Evolutionary conservation across 2,888 invertebrate genomes (phyloP).

Genomic region (Trichogramma evanescens): DNA sequence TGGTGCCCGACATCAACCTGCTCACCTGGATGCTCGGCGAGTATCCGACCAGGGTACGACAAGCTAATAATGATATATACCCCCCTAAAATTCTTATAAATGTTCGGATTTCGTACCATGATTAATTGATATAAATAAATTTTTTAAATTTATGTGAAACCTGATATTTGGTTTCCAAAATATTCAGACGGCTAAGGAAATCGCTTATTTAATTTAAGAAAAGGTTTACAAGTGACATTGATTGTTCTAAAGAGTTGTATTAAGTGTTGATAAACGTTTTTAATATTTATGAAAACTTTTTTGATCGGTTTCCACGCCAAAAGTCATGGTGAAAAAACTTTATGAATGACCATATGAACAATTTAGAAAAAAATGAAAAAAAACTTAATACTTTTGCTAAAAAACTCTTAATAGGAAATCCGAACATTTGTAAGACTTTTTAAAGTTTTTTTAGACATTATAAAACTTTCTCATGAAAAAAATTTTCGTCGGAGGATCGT

Average conservation of each 20-base stretch:
- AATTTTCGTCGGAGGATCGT: neutral
- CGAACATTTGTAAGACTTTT: neutral
- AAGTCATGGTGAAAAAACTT: neutral
- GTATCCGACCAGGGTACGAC: constrained; percentile 54
- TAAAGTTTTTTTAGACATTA: neutral
- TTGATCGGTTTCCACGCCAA: neutral
- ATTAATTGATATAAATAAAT: no score
- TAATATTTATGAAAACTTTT: neutral
- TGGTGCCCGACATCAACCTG: constrained; percentile 64
- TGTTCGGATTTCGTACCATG: no score
- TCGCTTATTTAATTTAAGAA: neutral
- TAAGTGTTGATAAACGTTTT: neutral
- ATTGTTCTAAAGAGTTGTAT: neutral
- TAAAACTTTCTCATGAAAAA: neutral
- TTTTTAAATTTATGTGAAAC: no score
- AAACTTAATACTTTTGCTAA: no score
- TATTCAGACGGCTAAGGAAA: no score
- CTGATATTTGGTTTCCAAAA: no score
- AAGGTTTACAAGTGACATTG: no score
- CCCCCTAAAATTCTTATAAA: no score
- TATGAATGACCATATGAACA: neutral
- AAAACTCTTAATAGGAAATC: no score
- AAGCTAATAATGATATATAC: constrained; percentile 37
- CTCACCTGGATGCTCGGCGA: constrained; percentile 60
- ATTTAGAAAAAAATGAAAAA: neutral